Base-by-base conservation (phyloP, 2,113 vertebrate genomes). In the Urocynchramus pylzowi region DNA sequence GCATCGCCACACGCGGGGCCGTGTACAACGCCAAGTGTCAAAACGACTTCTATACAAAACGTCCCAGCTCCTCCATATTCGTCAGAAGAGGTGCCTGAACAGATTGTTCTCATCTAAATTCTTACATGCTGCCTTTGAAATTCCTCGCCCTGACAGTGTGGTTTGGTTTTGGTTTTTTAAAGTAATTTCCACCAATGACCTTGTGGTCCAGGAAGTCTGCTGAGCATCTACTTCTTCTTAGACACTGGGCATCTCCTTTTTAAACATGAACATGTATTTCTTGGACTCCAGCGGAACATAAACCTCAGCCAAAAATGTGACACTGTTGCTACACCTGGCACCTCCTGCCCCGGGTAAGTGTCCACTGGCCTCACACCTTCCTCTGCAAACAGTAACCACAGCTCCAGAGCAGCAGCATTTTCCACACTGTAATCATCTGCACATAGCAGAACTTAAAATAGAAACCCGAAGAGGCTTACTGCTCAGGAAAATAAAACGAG, bases 241-340 rank as follows among this genome's bases (percentile, higher is more conserved):
- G 17, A 21, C 37, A 3, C 24, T 8, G 61, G 22, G 26, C 47
- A 31, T 8, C 24, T 44, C 8, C 67, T 77, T 42, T 59, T 44
- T 10, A 53, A 71, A 33, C 24, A 14, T 0, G 1, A 42, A 17
- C 13, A 0, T 2, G 3, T 10, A 6, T 42, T 82, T 53, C 61
- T 30, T 10, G 1, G 31, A 4, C 3, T 7, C 18, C 18, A 1
- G 13, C 0, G 30, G 31, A 44, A 31, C 1, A 5, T 1, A 33
- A 56, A 64, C 22, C n/a, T 49, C n/a, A 41, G 22, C 42, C 19
- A 56, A 7, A 78, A 84, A 26, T 0, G 16, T 10, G 54, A 5
- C 50, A 4, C 19, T 16, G 50, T 35, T 7, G 47, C 53, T 39
- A 3, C 24, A 7, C 22, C 8, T 12, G 75, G 30, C 44, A 73